These are phyloP conservation scores for Platynereis dumerilii DNA, from an alignment of 2,888 invertebrate genomes.

Conservation along the genomic window DNA sequence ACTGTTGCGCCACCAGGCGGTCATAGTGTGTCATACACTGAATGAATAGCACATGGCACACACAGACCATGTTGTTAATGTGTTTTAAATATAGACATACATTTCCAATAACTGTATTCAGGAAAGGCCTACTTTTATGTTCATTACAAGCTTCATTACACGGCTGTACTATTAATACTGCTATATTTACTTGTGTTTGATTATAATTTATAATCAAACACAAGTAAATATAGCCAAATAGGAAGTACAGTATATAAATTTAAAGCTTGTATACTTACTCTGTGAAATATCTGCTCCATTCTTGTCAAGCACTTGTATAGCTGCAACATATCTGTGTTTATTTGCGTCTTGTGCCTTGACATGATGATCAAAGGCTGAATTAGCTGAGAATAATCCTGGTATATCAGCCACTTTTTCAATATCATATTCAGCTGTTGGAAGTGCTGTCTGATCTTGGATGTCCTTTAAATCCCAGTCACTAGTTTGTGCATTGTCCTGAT, in stretches of 20 bases:
- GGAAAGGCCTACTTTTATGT: too few species aligned
- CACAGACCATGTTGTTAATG: too few species aligned
- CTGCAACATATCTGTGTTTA: conserved; percentile 49
- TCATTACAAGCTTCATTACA: neutral
- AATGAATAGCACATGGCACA: too few species aligned
- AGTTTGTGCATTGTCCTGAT: neutral
- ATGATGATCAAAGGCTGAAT: conserved; percentile 50
- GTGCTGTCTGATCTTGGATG: conserved; percentile 7
- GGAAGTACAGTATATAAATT: neutral
- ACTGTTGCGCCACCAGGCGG: too few species aligned
- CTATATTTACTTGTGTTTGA: neutral
- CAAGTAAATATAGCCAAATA: neutral
- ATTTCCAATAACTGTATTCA: neutral
- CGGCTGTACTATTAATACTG: neutral
- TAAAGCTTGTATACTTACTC: conserved; percentile 44
- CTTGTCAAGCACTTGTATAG: conserved; percentile 46
- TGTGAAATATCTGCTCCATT: conserved; percentile 53
- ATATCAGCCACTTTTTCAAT: conserved; percentile 44
- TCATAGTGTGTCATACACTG: too few species aligned
- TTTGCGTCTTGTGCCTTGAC: conserved; percentile 49
- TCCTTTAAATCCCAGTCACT: neutral
- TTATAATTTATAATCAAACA: neutral
- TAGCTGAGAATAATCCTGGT: conserved; percentile 49
- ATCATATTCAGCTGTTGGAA: conserved; percentile 2
- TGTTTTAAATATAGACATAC: too few species aligned